Conservation (phyloP, 2,113 vertebrate genomes). For the Craseonycteris thonglongyai region DNA sequence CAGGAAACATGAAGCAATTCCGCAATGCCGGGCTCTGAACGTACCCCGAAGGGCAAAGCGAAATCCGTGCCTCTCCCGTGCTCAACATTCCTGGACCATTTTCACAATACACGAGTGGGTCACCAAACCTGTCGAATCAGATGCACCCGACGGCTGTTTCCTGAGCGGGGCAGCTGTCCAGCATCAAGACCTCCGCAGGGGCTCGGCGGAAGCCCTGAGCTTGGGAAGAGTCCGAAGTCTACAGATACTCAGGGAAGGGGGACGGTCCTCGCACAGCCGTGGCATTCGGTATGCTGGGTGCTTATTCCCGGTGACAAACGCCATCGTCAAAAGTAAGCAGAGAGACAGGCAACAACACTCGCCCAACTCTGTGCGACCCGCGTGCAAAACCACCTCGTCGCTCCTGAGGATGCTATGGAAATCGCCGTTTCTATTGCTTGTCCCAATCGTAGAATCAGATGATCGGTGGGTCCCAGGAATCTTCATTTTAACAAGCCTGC, state of each 20-base stretch:
- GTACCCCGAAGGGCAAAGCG: neutral
- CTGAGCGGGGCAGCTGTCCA: neutral
- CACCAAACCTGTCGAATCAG: constrained; percentile 7
- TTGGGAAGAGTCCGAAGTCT: neutral
- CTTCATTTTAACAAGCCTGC: neutral
- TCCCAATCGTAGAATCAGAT: neutral
- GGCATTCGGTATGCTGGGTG: neutral
- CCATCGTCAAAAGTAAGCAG: neutral
- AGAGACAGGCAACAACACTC: neutral
- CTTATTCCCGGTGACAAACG: neutral
- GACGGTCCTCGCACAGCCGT: neutral
- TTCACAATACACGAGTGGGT: constrained; percentile 37
- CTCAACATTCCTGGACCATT: constrained; percentile 50
- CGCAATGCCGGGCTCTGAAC: neutral
- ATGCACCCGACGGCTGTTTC: constrained; percentile 19
- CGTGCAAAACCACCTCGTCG: neutral
- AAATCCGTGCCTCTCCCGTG: neutral
- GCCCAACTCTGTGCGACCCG: neutral
- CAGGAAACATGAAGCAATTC: neutral
- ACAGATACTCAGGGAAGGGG: neutral
- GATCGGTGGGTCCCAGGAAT: neutral
- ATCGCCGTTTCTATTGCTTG: neutral
- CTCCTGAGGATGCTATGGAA: neutral
- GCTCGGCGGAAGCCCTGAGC: neutral
- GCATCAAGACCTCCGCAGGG: neutral